Conservation (phyloP, 2,888 invertebrate genomes). For the Galerucella nymphaeae region DNA sequence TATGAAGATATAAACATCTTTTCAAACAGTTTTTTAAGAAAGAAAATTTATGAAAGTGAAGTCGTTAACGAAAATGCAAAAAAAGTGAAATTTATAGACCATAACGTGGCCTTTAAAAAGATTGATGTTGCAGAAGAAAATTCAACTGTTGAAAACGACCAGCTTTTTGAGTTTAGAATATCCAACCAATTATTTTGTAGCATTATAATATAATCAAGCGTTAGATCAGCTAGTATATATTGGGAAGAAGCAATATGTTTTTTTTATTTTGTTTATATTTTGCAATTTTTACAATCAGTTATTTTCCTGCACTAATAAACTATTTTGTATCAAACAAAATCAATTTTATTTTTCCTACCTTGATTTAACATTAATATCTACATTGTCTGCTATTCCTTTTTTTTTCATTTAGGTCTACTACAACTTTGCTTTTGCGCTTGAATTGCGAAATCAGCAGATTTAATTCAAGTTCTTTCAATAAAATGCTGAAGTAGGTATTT, state of each 20-base stretch:
- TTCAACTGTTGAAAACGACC: slow-evolving; percentile 21
- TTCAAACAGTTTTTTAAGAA: slow-evolving; percentile 3
- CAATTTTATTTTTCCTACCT: background rate
- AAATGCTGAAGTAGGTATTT: slow-evolving; percentile 30
- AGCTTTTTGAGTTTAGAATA: background rate
- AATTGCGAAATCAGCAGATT: slow-evolving; percentile 29
- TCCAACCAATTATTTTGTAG: background rate
- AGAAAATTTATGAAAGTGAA: slow-evolving; percentile 23
- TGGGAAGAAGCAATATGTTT: too few relatives aligned
- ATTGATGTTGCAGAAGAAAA: slow-evolving; percentile 25
- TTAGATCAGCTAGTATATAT: too few relatives aligned
- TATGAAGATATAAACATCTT: slow-evolving; percentile 20
- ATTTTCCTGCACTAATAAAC: too few relatives aligned
- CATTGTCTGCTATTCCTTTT: background rate
- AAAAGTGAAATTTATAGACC: slow-evolving; percentile 28
- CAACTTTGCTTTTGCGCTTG: slow-evolving; percentile 16
- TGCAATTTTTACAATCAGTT: too few relatives aligned
- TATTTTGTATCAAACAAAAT: too few relatives aligned
- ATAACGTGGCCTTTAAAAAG: slow-evolving; percentile 16
- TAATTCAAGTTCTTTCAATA: slow-evolving; percentile 30
- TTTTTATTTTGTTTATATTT: too few relatives aligned
- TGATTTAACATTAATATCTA: background rate
- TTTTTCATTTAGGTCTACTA: background rate
- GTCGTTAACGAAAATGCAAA: slow-evolving; percentile 21
- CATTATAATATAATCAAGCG: too few relatives aligned